Conservation (phyloP, 2,113 vertebrate genomes). For the Nothocercus nigrocapillus region DNA sequence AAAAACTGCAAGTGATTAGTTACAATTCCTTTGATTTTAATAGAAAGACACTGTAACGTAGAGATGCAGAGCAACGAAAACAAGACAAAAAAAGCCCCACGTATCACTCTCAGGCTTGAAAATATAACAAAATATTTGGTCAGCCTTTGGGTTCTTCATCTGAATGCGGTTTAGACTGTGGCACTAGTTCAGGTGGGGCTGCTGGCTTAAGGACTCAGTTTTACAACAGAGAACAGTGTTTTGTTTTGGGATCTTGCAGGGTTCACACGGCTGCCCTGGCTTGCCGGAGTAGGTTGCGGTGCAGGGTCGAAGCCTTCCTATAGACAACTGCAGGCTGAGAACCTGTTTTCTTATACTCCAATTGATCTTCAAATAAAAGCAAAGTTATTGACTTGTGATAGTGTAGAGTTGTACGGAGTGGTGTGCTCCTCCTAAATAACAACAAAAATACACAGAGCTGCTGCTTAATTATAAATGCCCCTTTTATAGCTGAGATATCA, state of each 20-base stretch:
- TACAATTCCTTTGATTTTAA: neutral
- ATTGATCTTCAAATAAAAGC: conserved; percentile 14
- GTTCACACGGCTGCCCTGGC: rapidly evolving
- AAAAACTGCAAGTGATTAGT: neutral
- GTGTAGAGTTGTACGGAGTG: neutral
- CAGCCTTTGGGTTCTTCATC: neutral
- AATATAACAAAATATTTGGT: neutral
- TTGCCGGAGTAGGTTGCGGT: neutral
- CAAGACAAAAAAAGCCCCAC: neutral
- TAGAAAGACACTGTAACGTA: neutral
- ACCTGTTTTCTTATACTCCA: neutral
- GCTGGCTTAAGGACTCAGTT: neutral
- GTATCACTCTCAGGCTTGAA: neutral
- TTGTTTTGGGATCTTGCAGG: neutral
- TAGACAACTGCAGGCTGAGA: neutral
- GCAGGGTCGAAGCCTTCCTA: neutral
- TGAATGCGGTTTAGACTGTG: neutral
- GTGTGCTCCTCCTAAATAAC: conserved; percentile 10
- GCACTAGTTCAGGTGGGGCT: neutral
- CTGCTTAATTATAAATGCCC: neutral
- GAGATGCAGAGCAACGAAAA: neutral
- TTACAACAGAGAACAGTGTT: neutral
- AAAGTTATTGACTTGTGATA: neutral
- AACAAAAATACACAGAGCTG: neutral
- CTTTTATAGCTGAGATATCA: neutral